Percentiles rank a stretch among this genome's conserved stretches.
phyloP scores from a whole-genome alignment of 1,140 invertebrate species.

The Eupristina koningsbergeri region DNA sequence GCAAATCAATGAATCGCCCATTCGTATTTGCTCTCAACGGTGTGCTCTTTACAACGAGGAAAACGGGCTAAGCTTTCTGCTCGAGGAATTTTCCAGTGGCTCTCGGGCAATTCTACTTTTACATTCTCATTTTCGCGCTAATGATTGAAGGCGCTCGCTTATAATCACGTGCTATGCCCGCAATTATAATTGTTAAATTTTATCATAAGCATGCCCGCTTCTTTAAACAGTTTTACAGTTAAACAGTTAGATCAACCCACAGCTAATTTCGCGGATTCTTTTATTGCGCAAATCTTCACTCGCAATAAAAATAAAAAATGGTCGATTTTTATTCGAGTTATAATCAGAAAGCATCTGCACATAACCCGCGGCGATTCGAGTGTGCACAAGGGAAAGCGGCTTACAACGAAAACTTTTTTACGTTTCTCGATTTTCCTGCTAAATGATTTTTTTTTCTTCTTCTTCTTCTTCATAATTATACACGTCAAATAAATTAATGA shows the following conservation, averaged over 20 bases:
- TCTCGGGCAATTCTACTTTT: background rate
- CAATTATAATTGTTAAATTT: background rate
- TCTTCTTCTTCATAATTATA: background rate
- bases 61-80: background rate
- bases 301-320: slow-evolving; percentile 29
- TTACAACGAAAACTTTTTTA: slow-evolving; percentile 43
- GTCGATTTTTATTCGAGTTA: slow-evolving; percentile 41
- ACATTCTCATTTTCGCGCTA: background rate
- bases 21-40: background rate
- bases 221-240: background rate
- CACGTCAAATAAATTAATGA: slow-evolving; percentile 21
- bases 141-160: background rate
- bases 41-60: background rate
- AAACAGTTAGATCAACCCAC: background rate
- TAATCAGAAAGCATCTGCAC: slow-evolving; percentile 24
- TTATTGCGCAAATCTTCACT: background rate
- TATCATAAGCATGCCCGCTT: too few species aligned
- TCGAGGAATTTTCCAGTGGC: background rate
- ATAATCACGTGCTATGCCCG: background rate
- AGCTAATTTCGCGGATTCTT: slow-evolving; percentile 15
- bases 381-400: slow-evolving; percentile 25
- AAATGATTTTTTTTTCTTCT: background rate
- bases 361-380: slow-evolving; percentile 37
- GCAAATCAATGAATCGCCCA: background rate
- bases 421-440: background rate